These are phyloP conservation scores for Rhea americana DNA, from an alignment of 2,113 vertebrate genomes.

Conservation along the genomic window DNA sequence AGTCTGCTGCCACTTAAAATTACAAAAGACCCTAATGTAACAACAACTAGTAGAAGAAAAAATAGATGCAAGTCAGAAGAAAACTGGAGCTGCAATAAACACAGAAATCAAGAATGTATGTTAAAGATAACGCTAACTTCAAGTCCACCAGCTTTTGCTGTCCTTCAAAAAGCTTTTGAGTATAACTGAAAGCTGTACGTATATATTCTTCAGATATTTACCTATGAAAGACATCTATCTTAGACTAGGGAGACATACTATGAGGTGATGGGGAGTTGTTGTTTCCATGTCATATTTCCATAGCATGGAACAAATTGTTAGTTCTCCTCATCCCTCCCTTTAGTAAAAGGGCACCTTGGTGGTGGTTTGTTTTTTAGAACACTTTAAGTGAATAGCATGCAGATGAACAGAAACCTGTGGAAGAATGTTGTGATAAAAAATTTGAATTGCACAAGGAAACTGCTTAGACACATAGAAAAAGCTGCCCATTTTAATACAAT, in stretches of 20 bases:
- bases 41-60: not conserved
- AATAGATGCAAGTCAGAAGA: not conserved
- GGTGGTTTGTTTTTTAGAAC: not conserved
- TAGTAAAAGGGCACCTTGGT: not conserved
- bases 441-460: not conserved
- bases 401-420: not conserved
- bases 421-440: not conserved
- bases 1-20: not conserved
- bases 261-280: rapidly evolving
- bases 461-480: not conserved
- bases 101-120: not conserved
- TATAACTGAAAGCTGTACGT: not conserved
- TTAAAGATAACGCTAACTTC: not conserved
- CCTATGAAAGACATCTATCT: not conserved
- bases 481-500: not conserved
- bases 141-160: not conserved
- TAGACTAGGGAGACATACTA: not conserved
- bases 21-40: not conserved
- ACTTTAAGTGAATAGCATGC: not conserved
- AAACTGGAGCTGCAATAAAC: not conserved
- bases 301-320: not conserved
- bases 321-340: not conserved
- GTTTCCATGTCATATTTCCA: not conserved
- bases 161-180: not conserved
- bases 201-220: not conserved